These are phyloP conservation scores for Caenorhabditis brenneri DNA, from an alignment of 1,140 invertebrate genomes.

Conservation along the genomic window DNA sequence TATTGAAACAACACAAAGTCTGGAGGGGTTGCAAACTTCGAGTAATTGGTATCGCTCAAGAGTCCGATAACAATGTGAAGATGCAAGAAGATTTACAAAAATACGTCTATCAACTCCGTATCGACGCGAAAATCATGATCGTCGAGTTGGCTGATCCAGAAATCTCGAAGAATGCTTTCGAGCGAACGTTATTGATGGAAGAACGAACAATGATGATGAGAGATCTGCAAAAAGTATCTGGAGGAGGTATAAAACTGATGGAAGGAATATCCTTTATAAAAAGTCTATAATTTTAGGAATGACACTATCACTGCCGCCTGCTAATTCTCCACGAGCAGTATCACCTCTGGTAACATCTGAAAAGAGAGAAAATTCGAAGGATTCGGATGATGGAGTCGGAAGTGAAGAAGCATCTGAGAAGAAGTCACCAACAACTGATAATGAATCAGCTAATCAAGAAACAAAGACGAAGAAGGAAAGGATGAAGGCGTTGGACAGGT, in stretches of 20 bases:
- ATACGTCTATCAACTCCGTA: conserved; percentile 94
- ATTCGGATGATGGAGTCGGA: conserved; percentile 16
- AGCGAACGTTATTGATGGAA: conserved; percentile 97
- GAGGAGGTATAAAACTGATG: background rate
- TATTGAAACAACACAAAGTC: conserved; percentile 85
- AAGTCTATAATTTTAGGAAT: background rate
- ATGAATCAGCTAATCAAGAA: conserved; percentile 27
- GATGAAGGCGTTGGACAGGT: conserved; percentile 61
- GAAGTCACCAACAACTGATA: background rate
- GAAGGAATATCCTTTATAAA: background rate
- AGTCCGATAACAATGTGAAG: conserved; percentile 98
- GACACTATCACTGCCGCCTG: background rate
- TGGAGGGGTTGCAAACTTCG: conserved; percentile 98
- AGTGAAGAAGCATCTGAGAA: conserved; percentile 30
- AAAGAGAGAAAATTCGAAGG: conserved; percentile 32
- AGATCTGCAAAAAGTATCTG: conserved; percentile 50
- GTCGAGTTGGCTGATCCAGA: conserved; percentile 79
- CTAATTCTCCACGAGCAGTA: conserved; percentile 24
- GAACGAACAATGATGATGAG: conserved; percentile 92
- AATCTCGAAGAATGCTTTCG: conserved; percentile 97
- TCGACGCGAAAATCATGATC: conserved; percentile 83
- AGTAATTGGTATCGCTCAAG: conserved; percentile 97
- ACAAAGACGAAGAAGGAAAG: conserved; percentile 59
- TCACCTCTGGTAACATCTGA: conserved; percentile 47
- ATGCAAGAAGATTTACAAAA: conserved; percentile 98